These are phyloP conservation scores for Leptodactylus fuscus DNA, from an alignment of 2,113 vertebrate genomes.

Conservation along the genomic window DNA sequence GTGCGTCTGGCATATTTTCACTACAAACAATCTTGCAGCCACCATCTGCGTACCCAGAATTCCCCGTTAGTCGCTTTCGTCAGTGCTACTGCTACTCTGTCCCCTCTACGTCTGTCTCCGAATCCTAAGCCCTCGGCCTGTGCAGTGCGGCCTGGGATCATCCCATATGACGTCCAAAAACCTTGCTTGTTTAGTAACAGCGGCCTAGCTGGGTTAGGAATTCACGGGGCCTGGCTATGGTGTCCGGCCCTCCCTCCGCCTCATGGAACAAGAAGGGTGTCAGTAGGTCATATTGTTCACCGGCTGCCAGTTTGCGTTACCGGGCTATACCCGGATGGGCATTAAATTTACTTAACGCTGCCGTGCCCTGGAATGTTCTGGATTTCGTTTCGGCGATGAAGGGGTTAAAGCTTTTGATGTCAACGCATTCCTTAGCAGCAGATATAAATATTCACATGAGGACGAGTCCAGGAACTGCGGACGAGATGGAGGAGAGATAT, in stretches of 20 bases:
- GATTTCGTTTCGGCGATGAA: not conserved
- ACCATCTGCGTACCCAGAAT: not conserved
- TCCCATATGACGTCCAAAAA: slow-evolving; percentile 29
- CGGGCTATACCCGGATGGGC: slow-evolving; percentile 2
- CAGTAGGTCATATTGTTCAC: slow-evolving; percentile 32
- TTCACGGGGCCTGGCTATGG: not conserved
- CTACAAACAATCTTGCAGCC: not conserved
- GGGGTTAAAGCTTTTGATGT: slow-evolving; percentile 17
- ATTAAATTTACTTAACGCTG: slow-evolving; percentile 20
- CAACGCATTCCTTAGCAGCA: slow-evolving; percentile 6
- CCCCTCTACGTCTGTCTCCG: slow-evolving; percentile 8
- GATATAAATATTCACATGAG: slow-evolving; percentile 31
- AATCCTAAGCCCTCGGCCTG: slow-evolving; percentile 12
- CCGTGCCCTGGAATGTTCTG: slow-evolving; percentile 21
- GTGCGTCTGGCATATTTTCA: not conserved
- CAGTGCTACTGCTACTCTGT: slow-evolving; percentile 12
- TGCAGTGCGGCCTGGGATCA: not conserved
- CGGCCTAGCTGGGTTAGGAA: not conserved
- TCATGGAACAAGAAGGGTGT: slow-evolving; percentile 23
- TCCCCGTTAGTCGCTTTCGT: not conserved
- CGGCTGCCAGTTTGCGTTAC: slow-evolving; percentile 18
- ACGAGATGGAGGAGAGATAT: not conserved
- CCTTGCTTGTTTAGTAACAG: slow-evolving; percentile 2
- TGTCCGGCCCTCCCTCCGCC: not conserved
- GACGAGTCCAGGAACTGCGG: not conserved